Evolutionary conservation across 2,113 vertebrate genomes (phyloP).

Genomic region (Alexandromys fortis): DNA sequence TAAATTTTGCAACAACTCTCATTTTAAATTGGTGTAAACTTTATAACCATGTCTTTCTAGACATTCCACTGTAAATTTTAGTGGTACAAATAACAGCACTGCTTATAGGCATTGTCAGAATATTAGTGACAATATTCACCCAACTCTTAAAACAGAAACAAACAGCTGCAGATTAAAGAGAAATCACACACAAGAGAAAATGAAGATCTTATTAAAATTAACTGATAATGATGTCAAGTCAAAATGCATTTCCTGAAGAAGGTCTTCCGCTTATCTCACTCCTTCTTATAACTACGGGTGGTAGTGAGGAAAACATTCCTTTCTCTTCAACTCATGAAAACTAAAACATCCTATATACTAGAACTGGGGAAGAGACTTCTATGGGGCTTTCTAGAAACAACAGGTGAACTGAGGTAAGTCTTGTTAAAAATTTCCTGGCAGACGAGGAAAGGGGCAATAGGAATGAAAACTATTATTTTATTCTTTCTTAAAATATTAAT

Average conservation of each 20-base stretch:
- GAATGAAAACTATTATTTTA: neutral
- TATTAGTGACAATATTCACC: neutral
- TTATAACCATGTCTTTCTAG: conserved; percentile 25
- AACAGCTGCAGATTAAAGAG: conserved; percentile 26
- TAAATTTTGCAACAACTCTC: neutral
- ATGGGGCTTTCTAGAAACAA: conserved; percentile 32
- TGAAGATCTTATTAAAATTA: conserved; percentile 23
- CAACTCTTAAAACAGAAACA: neutral
- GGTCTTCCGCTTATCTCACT: neutral
- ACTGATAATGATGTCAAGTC: conserved; percentile 17
- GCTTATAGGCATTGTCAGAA: conserved; percentile 22
- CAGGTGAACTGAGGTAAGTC: conserved; percentile 24
- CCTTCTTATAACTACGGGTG: neutral
- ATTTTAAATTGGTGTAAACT: conserved; percentile 14
- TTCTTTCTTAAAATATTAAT: conserved; percentile 46
- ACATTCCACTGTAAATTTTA: conserved; percentile 32
- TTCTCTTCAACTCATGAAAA: conserved; percentile 60
- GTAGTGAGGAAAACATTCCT: neutral
- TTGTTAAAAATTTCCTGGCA: conserved; percentile 41
- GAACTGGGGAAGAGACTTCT: conserved; percentile 36
- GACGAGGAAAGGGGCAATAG: neutral
- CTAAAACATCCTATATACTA: conserved; percentile 39
- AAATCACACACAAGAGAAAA: conserved; percentile 41
- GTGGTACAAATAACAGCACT: conserved; percentile 22
- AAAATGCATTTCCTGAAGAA: conserved; percentile 45